Conservation (phyloP, 2,888 invertebrate species). For the Thecophora atra region DNA sequence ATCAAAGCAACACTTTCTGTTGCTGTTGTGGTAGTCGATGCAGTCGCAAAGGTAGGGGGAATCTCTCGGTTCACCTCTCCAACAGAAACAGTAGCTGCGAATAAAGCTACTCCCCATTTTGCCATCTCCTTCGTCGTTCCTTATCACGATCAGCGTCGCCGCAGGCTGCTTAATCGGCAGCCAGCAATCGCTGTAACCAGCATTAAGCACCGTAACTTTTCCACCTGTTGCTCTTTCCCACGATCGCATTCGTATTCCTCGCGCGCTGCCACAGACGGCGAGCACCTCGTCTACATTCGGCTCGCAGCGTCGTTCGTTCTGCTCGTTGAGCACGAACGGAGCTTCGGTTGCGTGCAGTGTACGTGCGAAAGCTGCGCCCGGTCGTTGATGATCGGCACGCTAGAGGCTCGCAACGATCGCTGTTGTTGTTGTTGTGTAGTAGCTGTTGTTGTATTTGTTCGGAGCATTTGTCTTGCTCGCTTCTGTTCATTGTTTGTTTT, state of each 20-base stretch:
- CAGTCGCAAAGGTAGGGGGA: not conserved
- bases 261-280: not conserved
- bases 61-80: too few species aligned
- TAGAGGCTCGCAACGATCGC: not conserved
- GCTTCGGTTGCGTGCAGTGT: not conserved
- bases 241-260: conserved; percentile 11
- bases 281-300: not conserved
- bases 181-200: conserved; percentile 5
- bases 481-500: too few species aligned
- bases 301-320: not conserved
- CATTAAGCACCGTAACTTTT: conserved; percentile 11
- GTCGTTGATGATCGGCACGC: conserved; percentile 3
- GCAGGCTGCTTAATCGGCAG: not conserved
- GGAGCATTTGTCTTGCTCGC: too few species aligned
- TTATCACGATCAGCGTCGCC: not conserved
- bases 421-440: not conserved
- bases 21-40: not conserved
- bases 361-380: conserved; percentile 19
- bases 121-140: not conserved
- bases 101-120: not conserved
- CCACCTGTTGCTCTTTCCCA: conserved; percentile 27
- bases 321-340: not conserved
- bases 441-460: not conserved
- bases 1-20: conserved; percentile 24
- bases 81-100: too few species aligned